Conservation (phyloP, 2,888 invertebrate species). For the Pedicia rivosa region DNA sequence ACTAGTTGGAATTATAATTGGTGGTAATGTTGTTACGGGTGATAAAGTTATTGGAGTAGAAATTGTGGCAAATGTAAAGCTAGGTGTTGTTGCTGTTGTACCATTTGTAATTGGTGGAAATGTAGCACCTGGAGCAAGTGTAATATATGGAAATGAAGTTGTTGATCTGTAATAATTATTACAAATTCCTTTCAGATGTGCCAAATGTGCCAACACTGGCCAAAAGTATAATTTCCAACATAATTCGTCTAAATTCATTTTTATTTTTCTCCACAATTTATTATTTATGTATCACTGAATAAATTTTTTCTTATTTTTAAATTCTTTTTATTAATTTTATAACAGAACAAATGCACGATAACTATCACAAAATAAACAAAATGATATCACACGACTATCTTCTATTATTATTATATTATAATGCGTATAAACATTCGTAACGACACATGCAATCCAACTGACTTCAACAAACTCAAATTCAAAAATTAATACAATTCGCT, state of each 20-base stretch:
- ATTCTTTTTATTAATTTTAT: too few relatives aligned
- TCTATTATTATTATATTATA: too few relatives aligned
- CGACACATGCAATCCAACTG: too few relatives aligned
- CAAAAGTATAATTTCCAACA: conserved; percentile 27
- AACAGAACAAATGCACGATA: too few relatives aligned
- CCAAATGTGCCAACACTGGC: conserved; percentile 27
- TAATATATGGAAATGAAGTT: conserved; percentile 22
- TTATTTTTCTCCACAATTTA: background rate
- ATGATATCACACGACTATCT: too few relatives aligned
- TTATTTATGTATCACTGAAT: too few relatives aligned
- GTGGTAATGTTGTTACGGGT: background rate
- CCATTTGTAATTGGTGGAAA: conserved; percentile 10
- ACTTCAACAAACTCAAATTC: too few relatives aligned
- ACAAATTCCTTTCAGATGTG: conserved; percentile 27
- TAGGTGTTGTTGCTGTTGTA: background rate
- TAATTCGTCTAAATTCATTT: conserved; percentile 22
- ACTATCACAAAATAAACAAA: too few relatives aligned
- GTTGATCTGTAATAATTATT: conserved; percentile 17
- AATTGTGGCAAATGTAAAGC: background rate
- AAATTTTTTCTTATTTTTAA: too few relatives aligned
- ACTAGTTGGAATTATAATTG: background rate
- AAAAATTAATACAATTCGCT: too few relatives aligned
- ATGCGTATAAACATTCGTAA: too few relatives aligned
- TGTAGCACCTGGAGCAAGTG: conserved; percentile 17
- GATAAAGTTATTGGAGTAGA: background rate